Conservation (phyloP, 2,797 vertebrate species). For the Melanotaenia nigrans region DNA sequence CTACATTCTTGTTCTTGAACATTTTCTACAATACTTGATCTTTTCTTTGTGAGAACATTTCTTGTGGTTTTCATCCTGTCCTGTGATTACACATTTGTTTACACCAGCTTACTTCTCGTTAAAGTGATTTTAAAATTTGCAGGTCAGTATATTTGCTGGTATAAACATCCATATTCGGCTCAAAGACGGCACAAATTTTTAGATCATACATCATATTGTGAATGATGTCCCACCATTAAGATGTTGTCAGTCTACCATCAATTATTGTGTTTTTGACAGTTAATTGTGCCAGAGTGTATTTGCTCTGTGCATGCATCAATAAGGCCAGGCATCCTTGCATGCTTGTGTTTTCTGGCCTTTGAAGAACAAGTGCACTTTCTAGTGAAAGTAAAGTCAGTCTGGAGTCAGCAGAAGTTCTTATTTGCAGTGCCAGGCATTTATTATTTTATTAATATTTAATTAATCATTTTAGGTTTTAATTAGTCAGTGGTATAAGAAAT, state of each 20-base stretch:
- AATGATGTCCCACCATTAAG: neutral
- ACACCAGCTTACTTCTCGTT: constrained; percentile 17
- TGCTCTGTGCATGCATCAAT: neutral
- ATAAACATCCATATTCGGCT: neutral
- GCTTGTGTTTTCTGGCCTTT: neutral
- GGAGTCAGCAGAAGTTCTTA: neutral
- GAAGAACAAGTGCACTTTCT: neutral
- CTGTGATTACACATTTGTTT: constrained; percentile 32
- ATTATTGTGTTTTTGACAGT: neutral
- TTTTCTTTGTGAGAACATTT: constrained; percentile 30
- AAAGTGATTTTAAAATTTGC: neutral
- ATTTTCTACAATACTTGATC: constrained; percentile 38
- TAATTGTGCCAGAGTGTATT: neutral
- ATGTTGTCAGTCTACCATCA: neutral
- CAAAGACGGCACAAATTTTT: constrained; percentile 1
- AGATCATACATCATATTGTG: neutral
- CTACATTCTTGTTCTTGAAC: constrained; percentile 40
- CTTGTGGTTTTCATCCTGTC: constrained; percentile 30
- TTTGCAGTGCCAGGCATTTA: no score
- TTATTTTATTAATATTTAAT: no score
- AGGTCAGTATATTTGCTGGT: neutral
- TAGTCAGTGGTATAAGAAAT: no score
- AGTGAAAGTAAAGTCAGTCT: neutral
- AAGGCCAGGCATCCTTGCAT: neutral
- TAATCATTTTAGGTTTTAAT: no score